A percentile compares a stretch with the other conserved stretches of the same genome.
phyloP scores from a whole-genome alignment of 2,113 vertebrate species.

The Malaclemys terrapin region DNA sequence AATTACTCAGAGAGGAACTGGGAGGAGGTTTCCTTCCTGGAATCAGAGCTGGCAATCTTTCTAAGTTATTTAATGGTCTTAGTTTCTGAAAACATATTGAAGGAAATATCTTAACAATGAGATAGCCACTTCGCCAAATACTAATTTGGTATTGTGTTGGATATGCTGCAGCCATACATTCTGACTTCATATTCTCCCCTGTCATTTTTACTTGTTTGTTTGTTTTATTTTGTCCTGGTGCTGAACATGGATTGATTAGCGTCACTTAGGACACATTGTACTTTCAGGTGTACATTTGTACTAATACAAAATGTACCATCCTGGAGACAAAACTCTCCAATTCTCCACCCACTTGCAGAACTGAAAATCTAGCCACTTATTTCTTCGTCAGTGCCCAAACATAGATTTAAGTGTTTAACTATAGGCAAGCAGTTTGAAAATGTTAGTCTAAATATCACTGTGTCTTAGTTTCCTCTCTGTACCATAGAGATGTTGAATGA shows the following conservation, averaged over 20 bases:
- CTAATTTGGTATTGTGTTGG: slow-evolving; percentile 83
- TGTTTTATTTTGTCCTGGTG: slow-evolving; percentile 47
- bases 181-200: slow-evolving; percentile 79
- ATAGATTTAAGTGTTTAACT: background rate
- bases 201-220: slow-evolving; percentile 73
- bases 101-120: slow-evolving; percentile 90
- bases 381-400: background rate
- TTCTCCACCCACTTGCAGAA: background rate
- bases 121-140: slow-evolving; percentile 79
- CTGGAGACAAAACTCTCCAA: slow-evolving; percentile 31
- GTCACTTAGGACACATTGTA: slow-evolving; percentile 38
- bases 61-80: slow-evolving; percentile 78
- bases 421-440: background rate
- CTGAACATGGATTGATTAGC: slow-evolving; percentile 59
- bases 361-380: background rate
- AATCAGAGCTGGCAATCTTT: slow-evolving; percentile 83
- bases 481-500: background rate
- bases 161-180: slow-evolving; percentile 70
- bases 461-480: slow-evolving; percentile 7
- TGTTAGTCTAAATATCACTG: slow-evolving; percentile 14
- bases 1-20: slow-evolving; percentile 83
- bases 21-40: slow-evolving; percentile 89
- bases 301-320: background rate
- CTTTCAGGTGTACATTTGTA: slow-evolving; percentile 47
- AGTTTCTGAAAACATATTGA: slow-evolving; percentile 85